phyloP scores from a whole-genome alignment of 2,113 vertebrate species.

The Hydropotes inermis region DNA sequence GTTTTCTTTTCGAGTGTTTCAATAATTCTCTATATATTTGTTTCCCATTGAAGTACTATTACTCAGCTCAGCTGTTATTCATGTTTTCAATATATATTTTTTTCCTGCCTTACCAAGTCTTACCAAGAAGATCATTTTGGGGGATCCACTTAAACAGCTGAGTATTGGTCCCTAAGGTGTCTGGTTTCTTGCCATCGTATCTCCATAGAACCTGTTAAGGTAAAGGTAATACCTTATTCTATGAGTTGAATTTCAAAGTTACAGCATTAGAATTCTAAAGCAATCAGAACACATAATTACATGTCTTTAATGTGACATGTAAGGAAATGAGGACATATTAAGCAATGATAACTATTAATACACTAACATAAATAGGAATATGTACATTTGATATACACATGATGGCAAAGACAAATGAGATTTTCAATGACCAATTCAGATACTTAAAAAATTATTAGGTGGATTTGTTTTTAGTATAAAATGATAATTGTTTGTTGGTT shows the following conservation, averaged over 20 bases:
- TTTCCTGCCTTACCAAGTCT: conserved; percentile 26
- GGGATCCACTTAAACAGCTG: conserved; percentile 87
- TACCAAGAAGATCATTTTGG: conserved; percentile 91
- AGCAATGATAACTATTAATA: background rate
- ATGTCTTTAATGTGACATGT: background rate
- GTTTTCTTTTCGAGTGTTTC: background rate
- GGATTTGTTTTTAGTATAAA: background rate
- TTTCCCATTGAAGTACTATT: background rate
- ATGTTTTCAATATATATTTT: background rate
- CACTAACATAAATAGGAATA: background rate
- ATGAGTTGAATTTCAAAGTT: background rate
- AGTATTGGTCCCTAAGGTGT: conserved; percentile 84
- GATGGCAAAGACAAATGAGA: background rate
- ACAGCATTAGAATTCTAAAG: background rate
- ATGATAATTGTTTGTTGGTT: background rate
- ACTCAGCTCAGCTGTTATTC: background rate
- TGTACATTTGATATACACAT: background rate
- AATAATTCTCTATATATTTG: background rate
- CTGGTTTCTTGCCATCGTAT: conserved; percentile 83
- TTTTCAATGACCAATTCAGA: background rate
- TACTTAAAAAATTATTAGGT: background rate
- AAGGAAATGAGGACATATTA: background rate
- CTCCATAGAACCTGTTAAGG: conserved; percentile 86
- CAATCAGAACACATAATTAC: background rate
- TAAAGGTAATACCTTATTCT: background rate